Evolutionary conservation across 2,888 invertebrate species (phyloP).

Genomic region (Nemotelus pantherinus): DNA sequence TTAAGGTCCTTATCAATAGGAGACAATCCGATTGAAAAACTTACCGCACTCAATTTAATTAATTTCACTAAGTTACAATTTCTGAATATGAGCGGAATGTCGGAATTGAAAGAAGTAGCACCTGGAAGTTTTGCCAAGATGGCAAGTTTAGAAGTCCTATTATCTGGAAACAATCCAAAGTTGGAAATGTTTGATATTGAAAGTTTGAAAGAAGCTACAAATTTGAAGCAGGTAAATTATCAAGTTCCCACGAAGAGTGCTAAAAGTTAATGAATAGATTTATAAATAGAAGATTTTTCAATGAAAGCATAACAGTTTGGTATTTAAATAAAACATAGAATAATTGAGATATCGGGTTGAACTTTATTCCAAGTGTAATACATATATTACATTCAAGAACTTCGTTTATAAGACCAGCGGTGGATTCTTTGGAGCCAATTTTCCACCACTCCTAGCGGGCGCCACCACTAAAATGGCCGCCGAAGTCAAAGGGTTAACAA

Average conservation of each 20-base stretch:
- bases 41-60: conserved; percentile 70
- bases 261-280: not conserved
- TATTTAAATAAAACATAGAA: too few species aligned
- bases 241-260: not conserved
- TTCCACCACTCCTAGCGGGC: too few species aligned
- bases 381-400: too few species aligned
- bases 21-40: conserved; percentile 69
- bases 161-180: conserved; percentile 68
- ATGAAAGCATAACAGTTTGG: too few species aligned
- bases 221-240: conserved; percentile 57
- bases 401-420: too few species aligned
- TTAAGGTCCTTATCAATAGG: conserved; percentile 71
- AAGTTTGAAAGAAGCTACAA: conserved; percentile 61
- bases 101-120: conserved; percentile 68
- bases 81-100: conserved; percentile 71
- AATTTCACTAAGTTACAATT: conserved; percentile 68
- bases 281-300: too few species aligned
- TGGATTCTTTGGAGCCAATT: too few species aligned
- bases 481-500: too few species aligned
- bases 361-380: too few species aligned
- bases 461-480: too few species aligned
- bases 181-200: conserved; percentile 70
- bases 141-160: conserved; percentile 61
- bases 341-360: too few species aligned
- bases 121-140: conserved; percentile 68